A percentile compares a stretch with the other conserved stretches of the same genome.
Evolutionary conservation across 2,888 invertebrate species (phyloP).

Genomic region (Drosophila prolongata): DNA sequence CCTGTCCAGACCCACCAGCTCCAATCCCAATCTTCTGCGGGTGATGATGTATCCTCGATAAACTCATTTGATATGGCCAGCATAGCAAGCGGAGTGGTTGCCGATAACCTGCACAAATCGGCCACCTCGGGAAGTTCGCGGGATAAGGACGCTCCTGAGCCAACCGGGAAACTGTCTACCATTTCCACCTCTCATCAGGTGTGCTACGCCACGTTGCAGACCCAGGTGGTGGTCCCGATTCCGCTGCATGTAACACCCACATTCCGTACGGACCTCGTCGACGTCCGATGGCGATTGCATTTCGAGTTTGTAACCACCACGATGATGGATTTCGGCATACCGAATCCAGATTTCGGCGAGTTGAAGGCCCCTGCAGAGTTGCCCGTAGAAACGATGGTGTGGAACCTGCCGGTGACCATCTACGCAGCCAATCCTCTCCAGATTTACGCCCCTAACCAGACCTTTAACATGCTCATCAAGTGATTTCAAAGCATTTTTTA

Average conservation of each 20-base stretch:
- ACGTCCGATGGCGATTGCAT: conserved; percentile 96
- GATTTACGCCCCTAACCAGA: conserved; percentile 88
- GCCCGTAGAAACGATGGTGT: conserved; percentile 98
- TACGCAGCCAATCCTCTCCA: conserved; percentile 95
- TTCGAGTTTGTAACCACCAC: conserved; percentile 98
- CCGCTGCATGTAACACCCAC: conserved; percentile 97
- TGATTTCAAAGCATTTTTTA: conserved; percentile 35
- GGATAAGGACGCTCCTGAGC: conserved; percentile 58
- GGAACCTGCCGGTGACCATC: conserved; percentile 97
- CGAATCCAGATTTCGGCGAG: conserved; percentile 82
- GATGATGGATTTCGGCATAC: conserved; percentile 86
- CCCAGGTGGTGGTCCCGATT: conserved; percentile 96
- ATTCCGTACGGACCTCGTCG: conserved; percentile 96
- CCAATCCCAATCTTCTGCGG: conserved; percentile 35
- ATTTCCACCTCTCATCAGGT: conserved; percentile 97
- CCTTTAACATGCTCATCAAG: conserved; percentile 76
- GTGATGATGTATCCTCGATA: conserved; percentile 74
- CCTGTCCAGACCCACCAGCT: conserved; percentile 27
- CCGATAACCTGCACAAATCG: conserved; percentile 75
- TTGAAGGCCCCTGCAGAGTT: conserved; percentile 95
- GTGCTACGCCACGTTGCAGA: conserved; percentile 93
- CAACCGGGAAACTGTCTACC: conserved; percentile 87
- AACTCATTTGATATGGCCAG: conserved; percentile 81
- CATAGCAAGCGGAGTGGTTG: conserved; percentile 76
- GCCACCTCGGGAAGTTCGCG: conserved; percentile 66